phyloP scores from a whole-genome alignment of 2,113 vertebrate species.

The Vidua chalybeata region DNA sequence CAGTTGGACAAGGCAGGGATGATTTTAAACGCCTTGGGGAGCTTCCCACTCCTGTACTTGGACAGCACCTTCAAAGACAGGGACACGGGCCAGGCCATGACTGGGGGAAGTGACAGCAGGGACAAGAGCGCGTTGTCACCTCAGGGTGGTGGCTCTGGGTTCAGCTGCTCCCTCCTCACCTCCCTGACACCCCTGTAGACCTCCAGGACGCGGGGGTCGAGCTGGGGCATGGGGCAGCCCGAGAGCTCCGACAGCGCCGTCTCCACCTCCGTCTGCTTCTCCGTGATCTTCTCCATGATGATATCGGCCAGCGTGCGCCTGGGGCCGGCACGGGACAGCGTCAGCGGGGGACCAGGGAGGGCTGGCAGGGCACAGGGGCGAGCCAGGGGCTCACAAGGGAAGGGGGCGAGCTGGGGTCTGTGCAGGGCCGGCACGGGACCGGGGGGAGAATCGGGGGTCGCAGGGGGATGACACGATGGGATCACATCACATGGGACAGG shows the following conservation, averaged over 20 bases:
- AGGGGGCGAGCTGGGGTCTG: accelerated
- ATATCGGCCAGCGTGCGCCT: slow-evolving; percentile 93
- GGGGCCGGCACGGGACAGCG: not conserved
- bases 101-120: accelerated
- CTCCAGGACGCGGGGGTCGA: slow-evolving; percentile 88
- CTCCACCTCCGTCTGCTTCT: slow-evolving; percentile 96
- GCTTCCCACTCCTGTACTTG: slow-evolving; percentile 92
- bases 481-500: not conserved
- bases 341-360: not conserved
- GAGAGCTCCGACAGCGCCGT: slow-evolving; percentile 89
- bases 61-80: slow-evolving; percentile 83
- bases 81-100: accelerated
- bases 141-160: not conserved
- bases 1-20: slow-evolving; percentile 95
- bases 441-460: not conserved
- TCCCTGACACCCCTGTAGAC: slow-evolving; percentile 91
- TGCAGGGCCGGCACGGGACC: no score
- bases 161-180: slow-evolving; percentile 59
- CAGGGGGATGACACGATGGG: not conserved
- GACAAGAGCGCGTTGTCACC: accelerated
- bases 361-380: not conserved
- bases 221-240: slow-evolving; percentile 83
- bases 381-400: no score
- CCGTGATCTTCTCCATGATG: slow-evolving; percentile 97
- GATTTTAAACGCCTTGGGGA: slow-evolving; percentile 97